Base-by-base conservation (phyloP, 2,797 vertebrate genomes). In the Taeniopygia guttata region DNA sequence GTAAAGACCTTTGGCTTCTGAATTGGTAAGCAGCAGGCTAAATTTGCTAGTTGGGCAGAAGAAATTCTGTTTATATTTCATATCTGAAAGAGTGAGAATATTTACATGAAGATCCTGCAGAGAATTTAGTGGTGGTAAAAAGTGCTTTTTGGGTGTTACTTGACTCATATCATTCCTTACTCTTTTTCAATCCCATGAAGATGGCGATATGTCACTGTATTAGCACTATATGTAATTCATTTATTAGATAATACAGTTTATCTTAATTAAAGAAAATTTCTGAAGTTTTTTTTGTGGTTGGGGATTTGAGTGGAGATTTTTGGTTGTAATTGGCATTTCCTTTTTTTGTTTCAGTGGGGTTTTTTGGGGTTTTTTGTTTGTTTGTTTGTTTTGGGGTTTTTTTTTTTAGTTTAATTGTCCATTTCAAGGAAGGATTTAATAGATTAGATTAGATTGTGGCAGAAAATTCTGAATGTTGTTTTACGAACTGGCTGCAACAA, bases 321-420 rank as follows among this genome's bases (percentile, higher is more conserved):
- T 45, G 8, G 11, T 56, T 51, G 10, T 18, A 36, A 36, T 23
- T 62, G 7, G 2, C 36, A 42, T 55, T 88, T 54, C 42, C 30
- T 60, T 32, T 4, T 11, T 52, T 62, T 13, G 6, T 5, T 46
- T 67, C 3, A 0, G 2, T n/a, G n/a, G n/a, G n/a, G n/a, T n/a
- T n/a, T n/a, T n/a, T n/a, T n/a, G n/a, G n/a, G n/a, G n/a, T n/a
- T n/a, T n/a, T n/a, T n/a, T n/a, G n/a, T n/a, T n/a, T n/a, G n/a
- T n/a, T n/a, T n/a, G n/a, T n/a, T n/a, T n/a, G n/a, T n/a, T n/a
- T n/a, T n/a, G n/a, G n/a, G n/a, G n/a, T n/a, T n/a, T n/a, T n/a
- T n/a, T n/a, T n/a, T n/a, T 49, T 30, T 5, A 5, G 16, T 36
- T 7, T 7, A 45, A 6, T 8, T 7, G 5, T 70, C 4, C 20